Percentiles rank a stretch among this genome's conserved stretches.
Conservation (phyloP, 2,113 vertebrate genomes). For the Okapia johnstoni region DNA sequence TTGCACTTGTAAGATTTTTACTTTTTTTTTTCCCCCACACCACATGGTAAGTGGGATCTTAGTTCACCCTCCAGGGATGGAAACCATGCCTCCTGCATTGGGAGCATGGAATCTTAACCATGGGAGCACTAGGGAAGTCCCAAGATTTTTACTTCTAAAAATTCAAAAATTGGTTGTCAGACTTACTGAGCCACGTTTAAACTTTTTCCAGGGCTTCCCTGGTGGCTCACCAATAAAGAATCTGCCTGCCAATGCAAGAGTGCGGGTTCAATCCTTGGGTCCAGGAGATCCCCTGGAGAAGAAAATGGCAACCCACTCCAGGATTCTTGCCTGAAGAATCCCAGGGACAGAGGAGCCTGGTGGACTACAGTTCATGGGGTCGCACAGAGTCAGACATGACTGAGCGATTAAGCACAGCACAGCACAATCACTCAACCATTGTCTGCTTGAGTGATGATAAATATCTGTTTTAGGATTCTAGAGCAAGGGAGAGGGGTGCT, state of each 20-base stretch:
- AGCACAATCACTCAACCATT: background rate
- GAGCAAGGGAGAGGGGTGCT: background rate
- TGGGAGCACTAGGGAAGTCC: background rate
- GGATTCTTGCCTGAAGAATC: background rate
- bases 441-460: background rate
- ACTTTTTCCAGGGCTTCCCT: background rate
- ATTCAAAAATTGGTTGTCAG: background rate
- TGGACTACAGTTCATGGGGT: background rate
- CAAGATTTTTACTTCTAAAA: background rate
- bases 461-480: background rate
- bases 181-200: background rate
- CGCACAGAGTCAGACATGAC: background rate
- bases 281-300: background rate
- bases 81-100: background rate
- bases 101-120: background rate
- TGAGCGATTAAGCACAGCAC: accelerated
- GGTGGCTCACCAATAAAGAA: background rate
- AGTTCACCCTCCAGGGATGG: background rate
- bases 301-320: background rate
- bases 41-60: background rate
- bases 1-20: too few relatives aligned
- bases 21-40: background rate
- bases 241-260: background rate
- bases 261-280: background rate
- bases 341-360: background rate